Evolutionary conservation across 2,888 invertebrate species (phyloP).

Genomic region (Lithosia quadra): DNA sequence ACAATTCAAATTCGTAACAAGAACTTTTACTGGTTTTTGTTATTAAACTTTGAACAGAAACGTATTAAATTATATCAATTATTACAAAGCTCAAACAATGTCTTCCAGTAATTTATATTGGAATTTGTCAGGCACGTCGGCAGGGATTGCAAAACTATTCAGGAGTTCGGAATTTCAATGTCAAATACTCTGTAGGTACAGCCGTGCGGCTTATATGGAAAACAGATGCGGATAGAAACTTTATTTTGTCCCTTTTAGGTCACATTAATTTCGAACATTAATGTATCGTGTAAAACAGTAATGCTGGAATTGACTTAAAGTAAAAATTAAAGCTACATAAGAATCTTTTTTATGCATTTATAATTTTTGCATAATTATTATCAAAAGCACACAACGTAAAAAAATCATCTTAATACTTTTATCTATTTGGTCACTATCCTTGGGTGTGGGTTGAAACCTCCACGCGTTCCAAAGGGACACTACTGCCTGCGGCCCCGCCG

Average conservation of each 20-base stretch:
- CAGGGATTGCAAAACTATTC: slow-evolving; percentile 40
- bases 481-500: too few species aligned
- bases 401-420: too few species aligned
- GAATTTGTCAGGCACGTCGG: slow-evolving; percentile 19
- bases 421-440: too few species aligned
- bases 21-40: neutral
- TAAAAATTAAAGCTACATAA: too few species aligned
- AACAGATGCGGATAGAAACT: neutral
- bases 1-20: neutral
- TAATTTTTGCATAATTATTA: too few species aligned
- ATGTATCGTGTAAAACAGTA: neutral
- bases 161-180: slow-evolving; percentile 29
- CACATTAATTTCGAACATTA: neutral
- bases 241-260: neutral
- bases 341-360: too few species aligned
- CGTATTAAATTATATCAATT: neutral
- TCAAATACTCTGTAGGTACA: neutral
- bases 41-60: slow-evolving; percentile 1
- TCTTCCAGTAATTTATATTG: slow-evolving; percentile 5
- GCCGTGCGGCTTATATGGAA: neutral
- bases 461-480: too few species aligned
- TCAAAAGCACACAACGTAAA: too few species aligned
- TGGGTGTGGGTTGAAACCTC: too few species aligned
- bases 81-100: neutral
- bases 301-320: too few species aligned